A percentile compares a stretch with the other conserved stretches of the same genome.
Conservation (phyloP, 2,797 vertebrate species). For the Otus scops region DNA sequence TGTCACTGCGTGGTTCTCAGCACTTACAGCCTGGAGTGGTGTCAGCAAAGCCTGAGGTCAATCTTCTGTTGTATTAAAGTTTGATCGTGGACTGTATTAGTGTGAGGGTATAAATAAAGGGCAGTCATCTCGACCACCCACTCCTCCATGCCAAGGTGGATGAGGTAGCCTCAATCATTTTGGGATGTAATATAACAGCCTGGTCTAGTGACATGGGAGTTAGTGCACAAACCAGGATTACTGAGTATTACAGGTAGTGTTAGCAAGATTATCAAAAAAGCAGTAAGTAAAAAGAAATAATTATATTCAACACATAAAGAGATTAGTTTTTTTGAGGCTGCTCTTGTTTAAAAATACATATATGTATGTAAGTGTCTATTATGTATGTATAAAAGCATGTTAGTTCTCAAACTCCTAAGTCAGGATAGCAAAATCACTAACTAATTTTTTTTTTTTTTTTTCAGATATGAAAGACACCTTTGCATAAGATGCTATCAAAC, state of each 20-base stretch:
- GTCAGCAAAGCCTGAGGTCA: not conserved
- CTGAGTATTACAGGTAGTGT: not conserved
- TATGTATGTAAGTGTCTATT: fast-evolving
- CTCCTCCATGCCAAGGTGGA: not conserved
- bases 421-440: not conserved
- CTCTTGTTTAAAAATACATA: not conserved
- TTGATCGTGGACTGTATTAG: not conserved
- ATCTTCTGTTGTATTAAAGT: not conserved
- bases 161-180: not conserved
- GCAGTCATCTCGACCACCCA: fast-evolving
- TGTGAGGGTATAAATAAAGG: not conserved
- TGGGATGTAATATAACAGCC: too few species aligned
- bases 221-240: not conserved
- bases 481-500: not conserved
- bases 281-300: not conserved
- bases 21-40: not conserved
- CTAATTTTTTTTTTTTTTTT: not conserved
- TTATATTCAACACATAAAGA: not conserved
- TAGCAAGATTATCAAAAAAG: not conserved
- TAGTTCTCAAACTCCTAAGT: not conserved
- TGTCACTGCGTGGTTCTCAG: not conserved
- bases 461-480: not conserved
- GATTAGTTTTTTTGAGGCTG: not conserved
- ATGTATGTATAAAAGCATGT: not conserved
- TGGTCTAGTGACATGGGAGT: not conserved